phyloP scores from a whole-genome alignment of 2,113 vertebrate genomes.

The Drymodes brunneopygia region DNA sequence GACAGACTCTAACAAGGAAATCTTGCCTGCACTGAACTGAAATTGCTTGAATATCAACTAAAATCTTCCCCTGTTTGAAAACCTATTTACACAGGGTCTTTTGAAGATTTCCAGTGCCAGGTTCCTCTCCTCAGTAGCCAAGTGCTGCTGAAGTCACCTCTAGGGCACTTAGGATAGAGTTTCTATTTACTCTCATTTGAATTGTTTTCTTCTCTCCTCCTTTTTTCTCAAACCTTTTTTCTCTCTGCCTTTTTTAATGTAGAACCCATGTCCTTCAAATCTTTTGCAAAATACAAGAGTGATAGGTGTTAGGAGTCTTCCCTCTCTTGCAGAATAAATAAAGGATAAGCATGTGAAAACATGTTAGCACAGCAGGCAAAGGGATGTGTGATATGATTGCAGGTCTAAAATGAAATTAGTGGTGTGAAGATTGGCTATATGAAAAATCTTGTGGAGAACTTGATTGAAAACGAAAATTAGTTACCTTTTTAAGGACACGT shows the following conservation, averaged over 20 bases:
- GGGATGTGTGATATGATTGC: conserved; percentile 48
- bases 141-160: not conserved
- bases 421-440: conserved; percentile 52
- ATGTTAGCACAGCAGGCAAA: conserved; percentile 70
- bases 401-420: conserved; percentile 71
- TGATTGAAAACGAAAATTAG: conserved; percentile 75
- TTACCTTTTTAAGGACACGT: conserved; percentile 34
- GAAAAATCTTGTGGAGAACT: conserved; percentile 71
- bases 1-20: not conserved
- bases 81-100: not conserved
- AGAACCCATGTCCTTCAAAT: not conserved
- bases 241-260: not conserved
- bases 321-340: conserved; percentile 40
- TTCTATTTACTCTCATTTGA: not conserved
- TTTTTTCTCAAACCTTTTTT: not conserved
- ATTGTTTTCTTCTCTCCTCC: not conserved
- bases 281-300: conserved; percentile 30
- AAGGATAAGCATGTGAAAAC: conserved; percentile 70
- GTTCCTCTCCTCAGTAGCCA: not conserved
- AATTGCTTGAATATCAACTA: not conserved
- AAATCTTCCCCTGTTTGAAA: not conserved
- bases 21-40: not conserved
- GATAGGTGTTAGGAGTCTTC: conserved; percentile 25
- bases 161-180: not conserved
- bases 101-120: not conserved